Evolutionary conservation across 1,140 invertebrate species (phyloP).

Genomic region (Drosophila serrata): DNA sequence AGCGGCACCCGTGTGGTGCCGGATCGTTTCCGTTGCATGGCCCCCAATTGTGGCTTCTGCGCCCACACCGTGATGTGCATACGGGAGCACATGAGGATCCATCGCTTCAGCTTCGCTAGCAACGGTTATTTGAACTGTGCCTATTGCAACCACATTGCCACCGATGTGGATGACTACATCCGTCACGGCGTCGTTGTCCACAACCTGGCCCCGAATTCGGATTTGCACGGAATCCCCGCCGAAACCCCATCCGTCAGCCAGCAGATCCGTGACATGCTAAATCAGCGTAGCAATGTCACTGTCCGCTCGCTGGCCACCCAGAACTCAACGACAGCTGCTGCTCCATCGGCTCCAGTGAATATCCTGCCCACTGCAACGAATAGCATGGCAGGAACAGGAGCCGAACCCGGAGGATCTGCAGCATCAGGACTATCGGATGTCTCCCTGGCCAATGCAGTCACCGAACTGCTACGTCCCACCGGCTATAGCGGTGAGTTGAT

Average conservation of each 20-base stretch:
- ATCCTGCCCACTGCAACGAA: too few species aligned
- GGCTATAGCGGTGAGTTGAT: slow-evolving; percentile 47
- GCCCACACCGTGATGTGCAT: slow-evolving; percentile 58
- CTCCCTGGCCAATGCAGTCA: slow-evolving; percentile 4
- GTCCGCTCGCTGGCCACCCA: not conserved
- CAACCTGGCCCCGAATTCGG: slow-evolving; percentile 34
- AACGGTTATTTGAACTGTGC: slow-evolving; percentile 48
- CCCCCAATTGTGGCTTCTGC: slow-evolving; percentile 45
- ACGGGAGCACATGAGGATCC: slow-evolving; percentile 61
- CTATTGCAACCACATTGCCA: slow-evolving; percentile 45
- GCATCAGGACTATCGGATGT: not conserved
- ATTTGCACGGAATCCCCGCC: slow-evolving; percentile 6
- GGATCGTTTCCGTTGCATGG: slow-evolving; percentile 69
- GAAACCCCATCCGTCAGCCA: slow-evolving; percentile 11
- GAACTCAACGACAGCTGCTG: not conserved
- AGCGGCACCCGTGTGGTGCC: not conserved
- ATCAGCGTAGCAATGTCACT: slow-evolving; percentile 4
- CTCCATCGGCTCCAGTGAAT: not conserved
- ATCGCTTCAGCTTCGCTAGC: slow-evolving; percentile 41
- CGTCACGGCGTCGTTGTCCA: slow-evolving; percentile 51
- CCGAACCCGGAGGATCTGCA: not conserved
- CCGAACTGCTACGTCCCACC: slow-evolving; percentile 28
- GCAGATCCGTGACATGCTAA: slow-evolving; percentile 47
- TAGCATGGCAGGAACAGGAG: not conserved
- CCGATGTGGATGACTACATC: slow-evolving; percentile 57